A percentile compares a stretch with the other conserved stretches of the same genome.
phyloP scores from a whole-genome alignment of 2,113 vertebrate genomes.

The Acrocephalus arundinaceus region DNA sequence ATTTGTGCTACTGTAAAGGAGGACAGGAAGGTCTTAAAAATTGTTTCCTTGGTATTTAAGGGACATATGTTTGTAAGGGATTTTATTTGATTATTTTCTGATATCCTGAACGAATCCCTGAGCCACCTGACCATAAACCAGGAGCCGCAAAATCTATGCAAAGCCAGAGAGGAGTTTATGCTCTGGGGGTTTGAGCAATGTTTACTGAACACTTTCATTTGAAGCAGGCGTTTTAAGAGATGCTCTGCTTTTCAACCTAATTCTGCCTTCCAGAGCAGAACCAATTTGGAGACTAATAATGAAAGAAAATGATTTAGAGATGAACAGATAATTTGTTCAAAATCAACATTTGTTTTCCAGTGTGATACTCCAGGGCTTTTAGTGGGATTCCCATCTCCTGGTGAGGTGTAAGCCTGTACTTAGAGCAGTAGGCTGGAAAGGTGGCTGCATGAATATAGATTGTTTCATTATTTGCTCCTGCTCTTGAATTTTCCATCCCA shows the following conservation, averaged over 20 bases:
- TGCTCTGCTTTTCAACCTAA: conserved; percentile 40
- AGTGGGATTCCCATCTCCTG: not conserved
- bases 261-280: conserved; percentile 49
- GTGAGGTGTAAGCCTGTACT: conserved; percentile 6
- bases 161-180: conserved; percentile 37
- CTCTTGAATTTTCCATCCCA: conserved; percentile 53
- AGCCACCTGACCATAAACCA: conserved; percentile 12
- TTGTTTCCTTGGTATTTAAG: not conserved
- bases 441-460: conserved; percentile 55
- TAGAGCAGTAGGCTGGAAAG: conserved; percentile 37
- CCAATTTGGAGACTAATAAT: conserved; percentile 57
- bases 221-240: conserved; percentile 17
- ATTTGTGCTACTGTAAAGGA: not conserved
- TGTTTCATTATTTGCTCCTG: conserved; percentile 58
- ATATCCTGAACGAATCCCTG: conserved; percentile 7
- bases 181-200: conserved; percentile 9
- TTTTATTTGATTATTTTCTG: conserved; percentile 34
- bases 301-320: conserved; percentile 62
- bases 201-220: conserved; percentile 50
- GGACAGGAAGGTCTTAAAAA: not conserved
- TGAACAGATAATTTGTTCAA: conserved; percentile 51
- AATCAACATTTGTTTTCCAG: conserved; percentile 65
- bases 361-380: conserved; percentile 20
- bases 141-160: conserved; percentile 28
- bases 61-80: not conserved